Conservation (phyloP, 2,797 vertebrate species). For the Poecilia picta region DNA sequence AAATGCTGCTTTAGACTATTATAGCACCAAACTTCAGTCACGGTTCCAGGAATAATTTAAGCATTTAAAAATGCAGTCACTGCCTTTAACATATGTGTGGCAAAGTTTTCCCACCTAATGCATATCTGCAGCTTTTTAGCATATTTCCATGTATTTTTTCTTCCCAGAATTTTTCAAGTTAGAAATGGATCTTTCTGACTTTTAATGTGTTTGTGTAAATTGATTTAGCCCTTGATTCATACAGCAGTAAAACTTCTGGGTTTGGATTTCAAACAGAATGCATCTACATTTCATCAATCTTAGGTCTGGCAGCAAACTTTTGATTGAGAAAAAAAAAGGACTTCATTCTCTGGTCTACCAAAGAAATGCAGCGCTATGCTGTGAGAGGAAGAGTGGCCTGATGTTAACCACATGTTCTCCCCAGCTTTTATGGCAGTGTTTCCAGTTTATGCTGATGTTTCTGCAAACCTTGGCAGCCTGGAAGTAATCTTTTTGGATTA, state of each 20-base stretch:
- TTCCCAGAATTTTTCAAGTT: background rate
- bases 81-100: background rate
- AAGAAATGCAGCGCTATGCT: constrained; percentile 1
- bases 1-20: background rate
- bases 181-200: background rate
- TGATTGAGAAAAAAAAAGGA: background rate
- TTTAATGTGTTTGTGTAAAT: background rate
- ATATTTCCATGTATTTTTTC: background rate
- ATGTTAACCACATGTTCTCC: background rate
- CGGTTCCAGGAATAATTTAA: background rate
- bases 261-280: background rate
- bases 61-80: background rate
- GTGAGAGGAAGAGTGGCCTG: background rate
- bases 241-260: background rate
- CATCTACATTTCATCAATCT: background rate
- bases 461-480: background rate
- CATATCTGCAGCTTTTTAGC: background rate
- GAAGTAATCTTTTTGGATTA: constrained; percentile 34
- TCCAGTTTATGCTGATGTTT: background rate
- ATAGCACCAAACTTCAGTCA: background rate
- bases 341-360: background rate
- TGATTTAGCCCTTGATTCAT: background rate
- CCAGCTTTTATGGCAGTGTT: background rate
- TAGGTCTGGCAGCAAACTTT: background rate
- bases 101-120: background rate